Evolutionary conservation across 1,140 invertebrate genomes (phyloP).

Genomic region (Drosophila funebris): DNA sequence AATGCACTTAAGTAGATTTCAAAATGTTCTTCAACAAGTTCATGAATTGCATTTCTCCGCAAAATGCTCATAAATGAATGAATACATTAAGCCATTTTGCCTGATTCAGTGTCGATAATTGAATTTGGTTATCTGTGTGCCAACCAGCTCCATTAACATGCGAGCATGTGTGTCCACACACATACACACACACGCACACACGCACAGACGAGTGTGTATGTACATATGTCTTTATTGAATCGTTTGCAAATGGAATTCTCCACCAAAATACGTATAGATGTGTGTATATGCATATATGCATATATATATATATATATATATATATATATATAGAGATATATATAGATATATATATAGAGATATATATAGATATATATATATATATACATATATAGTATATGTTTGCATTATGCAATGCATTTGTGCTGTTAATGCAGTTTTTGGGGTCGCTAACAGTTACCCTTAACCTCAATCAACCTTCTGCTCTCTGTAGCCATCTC

Average conservation of each 20-base stretch:
- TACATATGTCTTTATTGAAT: conserved; percentile 22
- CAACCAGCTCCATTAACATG: conserved; percentile 29
- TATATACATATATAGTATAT: conserved; percentile 15
- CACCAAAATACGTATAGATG: conserved; percentile 7
- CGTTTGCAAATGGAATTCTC: conserved; percentile 14
- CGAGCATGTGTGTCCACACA: neutral
- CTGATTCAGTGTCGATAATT: conserved; percentile 33
- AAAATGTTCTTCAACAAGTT: neutral
- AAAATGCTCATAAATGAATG: conserved; percentile 29
- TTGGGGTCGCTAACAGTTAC: conserved; percentile 9
- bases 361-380: neutral
- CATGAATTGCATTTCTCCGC: neutral
- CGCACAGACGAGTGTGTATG: neutral
- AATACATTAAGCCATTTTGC: conserved; percentile 14
- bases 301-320: conserved; percentile 10
- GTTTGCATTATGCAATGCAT: conserved; percentile 50
- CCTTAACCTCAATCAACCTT: conserved; percentile 1
- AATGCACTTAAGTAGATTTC: neutral
- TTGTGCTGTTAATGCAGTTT: conserved; percentile 42
- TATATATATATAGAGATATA: neutral
- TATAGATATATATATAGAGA: neutral
- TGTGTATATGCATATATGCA: neutral
- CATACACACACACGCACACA: neutral
- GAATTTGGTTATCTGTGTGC: conserved; percentile 33
- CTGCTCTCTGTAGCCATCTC: neutral